phyloP scores from a whole-genome alignment of 2,888 invertebrate genomes.

The Ferrisia virgata region DNA sequence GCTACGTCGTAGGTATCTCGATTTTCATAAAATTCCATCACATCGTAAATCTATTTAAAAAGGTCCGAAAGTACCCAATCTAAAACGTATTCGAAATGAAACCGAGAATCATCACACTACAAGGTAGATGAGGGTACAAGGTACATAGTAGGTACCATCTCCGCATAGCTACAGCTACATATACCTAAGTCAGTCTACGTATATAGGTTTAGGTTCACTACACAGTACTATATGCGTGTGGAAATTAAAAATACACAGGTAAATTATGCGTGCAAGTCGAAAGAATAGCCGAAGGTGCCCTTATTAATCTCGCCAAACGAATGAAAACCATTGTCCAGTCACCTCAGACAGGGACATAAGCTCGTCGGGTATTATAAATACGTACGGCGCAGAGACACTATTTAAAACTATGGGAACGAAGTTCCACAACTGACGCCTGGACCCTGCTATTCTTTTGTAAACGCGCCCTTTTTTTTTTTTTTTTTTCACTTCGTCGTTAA shows the following conservation, averaged over 20 bases:
- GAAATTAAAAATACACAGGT: conserved; percentile 23
- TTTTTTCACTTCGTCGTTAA: background rate
- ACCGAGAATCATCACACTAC: no score
- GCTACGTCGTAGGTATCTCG: no score
- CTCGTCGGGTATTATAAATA: conserved; percentile 9
- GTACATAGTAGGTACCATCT: no score
- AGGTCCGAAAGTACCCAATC: no score
- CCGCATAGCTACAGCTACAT: no score
- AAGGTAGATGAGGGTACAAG: no score
- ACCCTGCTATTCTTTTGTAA: conserved; percentile 39
- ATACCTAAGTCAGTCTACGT: no score
- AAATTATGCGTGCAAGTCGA: background rate
- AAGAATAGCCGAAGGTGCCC: conserved; percentile 37
- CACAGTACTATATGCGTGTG: background rate
- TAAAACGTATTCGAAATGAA: no score
- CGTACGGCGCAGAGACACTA: conserved; percentile 45
- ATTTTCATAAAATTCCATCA: no score
- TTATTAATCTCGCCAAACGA: conserved; percentile 38
- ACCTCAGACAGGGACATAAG: conserved; percentile 43
- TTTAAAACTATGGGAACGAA: conserved; percentile 44
- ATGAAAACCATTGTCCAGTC: conserved; percentile 41
- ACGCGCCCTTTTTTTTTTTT: conserved; percentile 10
- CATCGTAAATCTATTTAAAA: no score
- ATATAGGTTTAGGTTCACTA: background rate
- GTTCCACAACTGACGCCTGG: conserved; percentile 36